Evolutionary conservation across 2,113 vertebrate species (phyloP).

Genomic region (Pygoscelis antarcticus): DNA sequence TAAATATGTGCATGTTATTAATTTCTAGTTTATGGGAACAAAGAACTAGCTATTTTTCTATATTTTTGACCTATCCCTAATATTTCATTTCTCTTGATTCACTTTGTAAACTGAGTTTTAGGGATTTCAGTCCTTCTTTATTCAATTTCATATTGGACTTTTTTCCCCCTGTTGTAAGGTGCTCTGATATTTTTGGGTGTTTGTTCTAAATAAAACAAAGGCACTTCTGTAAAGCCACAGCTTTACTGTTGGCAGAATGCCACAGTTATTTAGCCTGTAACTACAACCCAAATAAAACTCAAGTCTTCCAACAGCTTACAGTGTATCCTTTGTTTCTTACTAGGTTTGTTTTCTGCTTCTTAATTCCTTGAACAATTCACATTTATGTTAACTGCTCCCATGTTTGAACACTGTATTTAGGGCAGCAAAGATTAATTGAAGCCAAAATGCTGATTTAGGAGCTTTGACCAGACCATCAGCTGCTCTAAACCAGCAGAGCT

Average conservation of each 20-base stretch:
- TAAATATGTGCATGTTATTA: slow-evolving; percentile 29
- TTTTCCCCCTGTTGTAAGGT: background rate
- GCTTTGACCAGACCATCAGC: background rate
- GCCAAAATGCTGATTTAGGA: background rate
- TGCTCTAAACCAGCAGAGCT: background rate
- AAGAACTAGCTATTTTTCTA: background rate
- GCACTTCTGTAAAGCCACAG: background rate
- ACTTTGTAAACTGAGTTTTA: background rate
- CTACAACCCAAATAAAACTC: background rate
- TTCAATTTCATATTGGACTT: background rate
- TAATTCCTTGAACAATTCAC: background rate
- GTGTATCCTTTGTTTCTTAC: background rate
- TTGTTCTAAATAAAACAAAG: background rate
- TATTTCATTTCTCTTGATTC: background rate
- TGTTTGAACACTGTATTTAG: background rate
- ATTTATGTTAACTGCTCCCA: background rate
- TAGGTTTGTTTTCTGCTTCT: background rate
- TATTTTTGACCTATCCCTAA: background rate
- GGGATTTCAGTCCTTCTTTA: background rate
- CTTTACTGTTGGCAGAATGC: slow-evolving; percentile 6
- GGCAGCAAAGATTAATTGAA: background rate
- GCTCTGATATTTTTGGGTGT: background rate
- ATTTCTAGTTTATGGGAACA: background rate
- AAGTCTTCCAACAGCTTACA: background rate
- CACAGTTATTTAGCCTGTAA: background rate